A percentile compares a stretch with the other conserved stretches of the same genome.
phyloP scores from a whole-genome alignment of 2,797 vertebrate species.

The Emydoidea blandingii region DNA sequence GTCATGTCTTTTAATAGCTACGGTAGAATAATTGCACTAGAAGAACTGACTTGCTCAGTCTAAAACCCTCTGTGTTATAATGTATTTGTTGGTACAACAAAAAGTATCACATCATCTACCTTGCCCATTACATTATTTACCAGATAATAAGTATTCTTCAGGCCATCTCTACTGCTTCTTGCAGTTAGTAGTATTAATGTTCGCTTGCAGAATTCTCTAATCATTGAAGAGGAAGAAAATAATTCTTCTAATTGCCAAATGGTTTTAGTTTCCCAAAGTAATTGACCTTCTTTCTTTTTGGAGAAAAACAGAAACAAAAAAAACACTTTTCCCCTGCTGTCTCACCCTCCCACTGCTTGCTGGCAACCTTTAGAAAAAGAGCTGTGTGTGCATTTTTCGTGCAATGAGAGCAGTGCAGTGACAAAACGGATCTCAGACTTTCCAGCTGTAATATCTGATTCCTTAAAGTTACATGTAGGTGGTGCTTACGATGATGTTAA shows the following conservation, averaged over 20 bases:
- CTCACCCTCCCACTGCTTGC: slow-evolving; percentile 51
- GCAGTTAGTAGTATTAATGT: slow-evolving; percentile 23
- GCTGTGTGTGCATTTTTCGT: slow-evolving; percentile 54
- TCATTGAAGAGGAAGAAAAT: slow-evolving; percentile 53
- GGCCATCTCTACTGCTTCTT: neutral
- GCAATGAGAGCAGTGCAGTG: slow-evolving; percentile 23
- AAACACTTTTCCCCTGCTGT: slow-evolving; percentile 55
- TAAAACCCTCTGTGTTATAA: neutral
- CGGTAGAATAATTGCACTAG: slow-evolving; percentile 30
- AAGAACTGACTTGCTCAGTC: neutral
- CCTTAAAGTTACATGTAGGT: slow-evolving; percentile 66
- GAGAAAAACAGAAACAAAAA: neutral
- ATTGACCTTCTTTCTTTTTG: slow-evolving; percentile 62
- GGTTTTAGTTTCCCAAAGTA: slow-evolving; percentile 71
- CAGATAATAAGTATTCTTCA: neutral
- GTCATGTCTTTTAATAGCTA: neutral
- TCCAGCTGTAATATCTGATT: slow-evolving; percentile 73
- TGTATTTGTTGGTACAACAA: slow-evolving; percentile 7
- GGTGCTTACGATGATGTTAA: slow-evolving; percentile 47
- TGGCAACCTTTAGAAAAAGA: slow-evolving; percentile 64
- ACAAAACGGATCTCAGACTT: slow-evolving; percentile 67
- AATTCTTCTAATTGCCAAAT: slow-evolving; percentile 62
- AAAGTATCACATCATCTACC: neutral
- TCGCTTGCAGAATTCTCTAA: slow-evolving; percentile 56
- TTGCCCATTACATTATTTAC: neutral